Evolutionary conservation across 2,113 vertebrate species (phyloP).

Genomic region (Nansenia antarctica): DNA sequence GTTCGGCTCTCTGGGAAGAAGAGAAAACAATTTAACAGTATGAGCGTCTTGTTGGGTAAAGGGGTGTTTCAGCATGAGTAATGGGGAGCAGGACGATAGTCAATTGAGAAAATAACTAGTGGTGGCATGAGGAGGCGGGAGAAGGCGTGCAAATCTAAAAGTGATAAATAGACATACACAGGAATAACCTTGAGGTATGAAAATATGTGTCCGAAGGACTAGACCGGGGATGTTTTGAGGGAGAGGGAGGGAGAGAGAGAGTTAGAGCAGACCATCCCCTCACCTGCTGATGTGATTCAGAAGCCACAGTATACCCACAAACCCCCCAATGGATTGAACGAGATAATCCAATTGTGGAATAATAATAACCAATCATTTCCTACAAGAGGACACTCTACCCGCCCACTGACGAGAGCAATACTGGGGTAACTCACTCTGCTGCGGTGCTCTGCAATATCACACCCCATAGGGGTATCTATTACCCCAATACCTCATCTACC

Average conservation of each 20-base stretch:
- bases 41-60: conserved; percentile 25
- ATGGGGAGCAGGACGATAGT: conserved; percentile 46
- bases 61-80: conserved; percentile 47
- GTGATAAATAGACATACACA: conserved; percentile 51
- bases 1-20: conserved; percentile 5
- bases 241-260: conserved; percentile 17
- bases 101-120: conserved; percentile 60
- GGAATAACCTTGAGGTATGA: conserved; percentile 55
- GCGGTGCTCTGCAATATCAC: not conserved
- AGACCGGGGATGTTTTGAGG: conserved; percentile 21
- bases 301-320: no score
- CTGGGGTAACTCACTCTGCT: not conserved
- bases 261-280: not conserved
- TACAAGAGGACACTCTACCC: not conserved
- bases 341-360: no score
- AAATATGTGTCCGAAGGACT: conserved; percentile 7
- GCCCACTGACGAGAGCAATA: not conserved
- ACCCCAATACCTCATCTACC: not conserved
- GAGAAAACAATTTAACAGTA: conserved; percentile 29
- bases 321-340: no score
- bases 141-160: conserved; percentile 43
- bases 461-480: not conserved
- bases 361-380: not conserved
- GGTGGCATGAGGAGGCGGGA: conserved; percentile 39
- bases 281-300: not conserved